These are phyloP conservation scores for Patella pellucida DNA, from an alignment of 2,888 invertebrate species.

Conservation along the genomic window DNA sequence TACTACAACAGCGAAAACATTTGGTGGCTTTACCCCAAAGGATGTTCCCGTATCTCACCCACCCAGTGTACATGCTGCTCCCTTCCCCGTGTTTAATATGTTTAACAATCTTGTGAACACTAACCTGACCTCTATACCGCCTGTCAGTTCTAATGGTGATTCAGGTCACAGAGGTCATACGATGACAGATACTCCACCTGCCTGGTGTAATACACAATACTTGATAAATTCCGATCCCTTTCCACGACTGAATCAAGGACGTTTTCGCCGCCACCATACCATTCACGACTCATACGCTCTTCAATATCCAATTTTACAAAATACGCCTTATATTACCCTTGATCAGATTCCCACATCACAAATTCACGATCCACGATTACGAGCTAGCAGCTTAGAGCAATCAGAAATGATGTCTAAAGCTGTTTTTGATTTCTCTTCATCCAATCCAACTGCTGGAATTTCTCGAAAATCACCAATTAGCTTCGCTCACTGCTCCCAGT, in stretches of 20 bases:
- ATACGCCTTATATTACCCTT: conserved; percentile 12
- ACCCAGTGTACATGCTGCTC: conserved; percentile 6
- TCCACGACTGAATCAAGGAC: conserved; percentile 21
- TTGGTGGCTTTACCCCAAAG: background rate
- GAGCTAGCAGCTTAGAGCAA: conserved; percentile 20
- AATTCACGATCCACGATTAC: conserved; percentile 9
- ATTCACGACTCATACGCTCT: conserved; percentile 23
- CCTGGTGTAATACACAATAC: conserved; percentile 23
- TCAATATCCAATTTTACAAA: conserved; percentile 21
- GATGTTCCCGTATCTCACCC: background rate
- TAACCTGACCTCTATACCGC: conserved; percentile 52
- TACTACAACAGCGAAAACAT: background rate
- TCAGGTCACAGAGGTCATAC: background rate
- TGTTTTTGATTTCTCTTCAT: conserved; percentile 15
- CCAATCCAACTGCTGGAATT: conserved; percentile 1
- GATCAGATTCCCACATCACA: background rate
- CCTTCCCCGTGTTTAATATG: conserved; percentile 17
- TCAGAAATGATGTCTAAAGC: conserved; percentile 14
- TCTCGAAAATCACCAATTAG: conserved; percentile 4
- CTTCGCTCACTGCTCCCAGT: conserved; percentile 24
- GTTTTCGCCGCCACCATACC: conserved; percentile 30
- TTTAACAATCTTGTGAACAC: conserved; percentile 45
- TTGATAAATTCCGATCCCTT: conserved; percentile 19
- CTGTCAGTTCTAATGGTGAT: conserved; percentile 17
- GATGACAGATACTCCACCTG: conserved; percentile 7